Percentiles rank a stretch among this genome's conserved stretches.
Conservation (phyloP, 2,797 vertebrate species). For the Rhincodon typus region DNA sequence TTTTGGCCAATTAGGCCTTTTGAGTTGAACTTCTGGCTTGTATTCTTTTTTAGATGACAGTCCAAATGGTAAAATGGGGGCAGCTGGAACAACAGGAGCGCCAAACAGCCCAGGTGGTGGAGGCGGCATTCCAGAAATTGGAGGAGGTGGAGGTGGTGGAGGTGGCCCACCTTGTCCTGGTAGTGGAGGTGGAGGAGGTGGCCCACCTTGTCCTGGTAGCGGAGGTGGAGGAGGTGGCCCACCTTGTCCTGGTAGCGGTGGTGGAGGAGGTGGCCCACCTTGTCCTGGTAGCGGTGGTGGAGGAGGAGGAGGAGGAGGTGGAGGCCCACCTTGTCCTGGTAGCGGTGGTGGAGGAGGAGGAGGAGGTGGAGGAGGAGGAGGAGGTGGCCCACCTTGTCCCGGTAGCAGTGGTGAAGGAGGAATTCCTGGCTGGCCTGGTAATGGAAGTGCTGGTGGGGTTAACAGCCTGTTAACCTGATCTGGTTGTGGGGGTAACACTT, state of each 20-base stretch:
- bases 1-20: slow-evolving; percentile 78
- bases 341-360: slow-evolving; percentile 47
- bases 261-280: slow-evolving; percentile 44
- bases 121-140: slow-evolving; percentile 25
- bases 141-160: slow-evolving; percentile 40
- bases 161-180: slow-evolving; percentile 40
- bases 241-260: slow-evolving; percentile 45
- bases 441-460: slow-evolving; percentile 43
- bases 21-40: slow-evolving; percentile 71
- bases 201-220: slow-evolving; percentile 51
- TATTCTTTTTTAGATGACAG: slow-evolving; percentile 70
- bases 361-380: slow-evolving; percentile 39
- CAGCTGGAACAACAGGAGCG: slow-evolving; percentile 37
- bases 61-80: slow-evolving; percentile 60
- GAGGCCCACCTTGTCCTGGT: not conserved
- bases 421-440: slow-evolving; percentile 44
- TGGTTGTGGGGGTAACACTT: slow-evolving; percentile 46
- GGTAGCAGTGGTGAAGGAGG: slow-evolving; percentile 43
- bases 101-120: slow-evolving; percentile 38
- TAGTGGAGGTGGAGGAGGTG: slow-evolving; percentile 44
- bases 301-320: slow-evolving; percentile 31
- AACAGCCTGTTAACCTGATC: slow-evolving; percentile 30
- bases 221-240: slow-evolving; percentile 50
- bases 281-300: slow-evolving; percentile 44
- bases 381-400: slow-evolving; percentile 11